These are phyloP conservation scores for Epinotia bilunana DNA, from an alignment of 2,888 invertebrate genomes.

Conservation along the genomic window DNA sequence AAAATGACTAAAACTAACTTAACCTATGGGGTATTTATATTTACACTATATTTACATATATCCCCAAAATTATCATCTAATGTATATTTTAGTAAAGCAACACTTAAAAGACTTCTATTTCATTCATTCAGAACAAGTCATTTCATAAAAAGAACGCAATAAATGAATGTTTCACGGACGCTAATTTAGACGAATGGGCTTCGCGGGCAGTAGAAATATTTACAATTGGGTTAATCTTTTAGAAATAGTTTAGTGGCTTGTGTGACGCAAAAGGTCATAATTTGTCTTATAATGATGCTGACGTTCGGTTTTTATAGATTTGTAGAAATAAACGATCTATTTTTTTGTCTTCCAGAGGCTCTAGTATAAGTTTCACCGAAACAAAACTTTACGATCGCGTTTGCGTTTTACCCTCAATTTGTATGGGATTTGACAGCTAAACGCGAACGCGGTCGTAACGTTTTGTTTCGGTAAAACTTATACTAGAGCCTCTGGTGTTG, in stretches of 20 bases:
- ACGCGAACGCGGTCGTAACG: no score
- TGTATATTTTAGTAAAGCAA: background rate
- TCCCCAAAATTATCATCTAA: no score
- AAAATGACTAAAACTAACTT: no score
- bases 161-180: constrained; percentile 21
- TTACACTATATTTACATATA: no score
- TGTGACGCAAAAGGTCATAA: constrained; percentile 33
- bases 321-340: background rate
- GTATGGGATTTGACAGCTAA: no score
- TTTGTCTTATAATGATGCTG: constrained; percentile 23
- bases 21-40: no score
- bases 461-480: no score
- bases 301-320: background rate
- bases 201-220: constrained; percentile 15
- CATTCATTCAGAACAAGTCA: constrained; percentile 6
- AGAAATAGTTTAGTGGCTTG: constrained; percentile 24
- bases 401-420: no score
- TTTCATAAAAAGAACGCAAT: constrained; percentile 17
- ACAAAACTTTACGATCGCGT: no score
- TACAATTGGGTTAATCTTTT: constrained; percentile 31
- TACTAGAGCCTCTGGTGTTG: no score
- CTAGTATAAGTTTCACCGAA: no score
- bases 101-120: background rate
- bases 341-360: background rate
- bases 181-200: constrained; percentile 34